Conservation (phyloP, 1,140 invertebrate species). For the Druon quercuslanigerum region DNA sequence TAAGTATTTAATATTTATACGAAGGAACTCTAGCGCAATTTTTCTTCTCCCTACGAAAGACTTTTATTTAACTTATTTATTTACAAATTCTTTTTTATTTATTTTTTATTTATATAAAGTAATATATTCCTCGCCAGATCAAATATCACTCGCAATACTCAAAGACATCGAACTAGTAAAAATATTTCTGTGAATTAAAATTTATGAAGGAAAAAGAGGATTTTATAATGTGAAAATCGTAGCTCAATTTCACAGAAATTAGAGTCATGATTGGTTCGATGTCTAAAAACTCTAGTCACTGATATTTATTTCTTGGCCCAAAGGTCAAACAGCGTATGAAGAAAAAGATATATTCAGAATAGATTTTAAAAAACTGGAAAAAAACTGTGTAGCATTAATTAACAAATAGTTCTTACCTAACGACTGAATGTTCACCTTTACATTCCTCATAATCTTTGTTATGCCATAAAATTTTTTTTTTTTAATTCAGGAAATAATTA, state of each 20-base stretch:
- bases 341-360: conserved; percentile 58
- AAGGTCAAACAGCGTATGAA: conserved; percentile 50
- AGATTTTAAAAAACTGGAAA: conserved; percentile 51
- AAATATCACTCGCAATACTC: conserved; percentile 52
- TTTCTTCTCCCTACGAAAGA: conserved; percentile 38
- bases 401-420: conserved; percentile 37
- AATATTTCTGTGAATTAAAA: background rate
- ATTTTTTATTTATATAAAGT: conserved; percentile 31
- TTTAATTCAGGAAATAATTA: too few species aligned
- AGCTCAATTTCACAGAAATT: background rate
- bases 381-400: background rate
- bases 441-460: background rate
- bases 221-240: background rate
- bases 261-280: conserved; percentile 4
- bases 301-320: conserved; percentile 38
- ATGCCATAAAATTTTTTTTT: background rate
- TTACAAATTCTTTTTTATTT: conserved; percentile 30
- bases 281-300: conserved; percentile 47
- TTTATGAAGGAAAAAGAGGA: background rate
- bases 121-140: conserved; percentile 13
- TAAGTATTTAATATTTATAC: conserved; percentile 45
- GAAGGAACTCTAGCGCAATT: conserved; percentile 32
- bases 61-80: conserved; percentile 39
- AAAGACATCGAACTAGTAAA: conserved; percentile 35
- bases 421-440: conserved; percentile 18